These are phyloP conservation scores for Spea multiplicata DNA, from an alignment of 2,113 vertebrate genomes.

Conservation along the genomic window DNA sequence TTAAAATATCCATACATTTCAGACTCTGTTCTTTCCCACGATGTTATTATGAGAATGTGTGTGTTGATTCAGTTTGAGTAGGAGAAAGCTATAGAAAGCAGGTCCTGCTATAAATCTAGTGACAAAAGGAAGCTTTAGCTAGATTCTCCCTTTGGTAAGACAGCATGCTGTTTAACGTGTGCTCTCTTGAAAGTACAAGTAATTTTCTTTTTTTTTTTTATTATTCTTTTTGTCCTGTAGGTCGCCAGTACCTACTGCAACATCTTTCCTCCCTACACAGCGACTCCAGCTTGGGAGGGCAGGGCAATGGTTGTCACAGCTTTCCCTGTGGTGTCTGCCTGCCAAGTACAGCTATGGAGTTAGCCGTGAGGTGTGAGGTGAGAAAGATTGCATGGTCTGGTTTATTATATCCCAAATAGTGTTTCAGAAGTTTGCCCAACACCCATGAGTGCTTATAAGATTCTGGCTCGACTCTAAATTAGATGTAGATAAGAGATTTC, in stretches of 20 bases:
- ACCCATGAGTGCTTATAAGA: too few relatives aligned
- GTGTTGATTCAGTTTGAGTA: too few relatives aligned
- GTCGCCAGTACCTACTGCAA: constrained; percentile 86
- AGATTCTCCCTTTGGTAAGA: constrained; percentile 29
- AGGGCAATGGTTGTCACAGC: constrained; percentile 82
- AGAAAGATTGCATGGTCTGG: constrained; percentile 87
- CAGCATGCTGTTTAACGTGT: constrained; percentile 75
- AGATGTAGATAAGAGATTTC: too few relatives aligned
- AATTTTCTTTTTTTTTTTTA: constrained; percentile 82
- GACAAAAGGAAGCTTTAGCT: too few relatives aligned
- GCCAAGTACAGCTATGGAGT: constrained; percentile 85
- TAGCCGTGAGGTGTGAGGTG: constrained; percentile 84
- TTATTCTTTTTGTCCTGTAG: constrained; percentile 84
- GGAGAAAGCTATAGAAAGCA: too few relatives aligned
- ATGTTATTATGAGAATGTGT: too few relatives aligned
- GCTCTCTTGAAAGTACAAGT: constrained; percentile 77
- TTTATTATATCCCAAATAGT: constrained; percentile 63
- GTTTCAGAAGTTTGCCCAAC: neutral
- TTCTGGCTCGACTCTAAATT: too few relatives aligned
- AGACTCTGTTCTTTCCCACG: too few relatives aligned
- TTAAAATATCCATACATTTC: too few relatives aligned
- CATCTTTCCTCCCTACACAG: constrained; percentile 86
- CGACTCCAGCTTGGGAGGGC: constrained; percentile 85
- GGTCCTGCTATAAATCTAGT: too few relatives aligned
- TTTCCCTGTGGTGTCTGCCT: constrained; percentile 85